Percentiles rank a stretch among this genome's conserved stretches.
phyloP scores from a whole-genome alignment of 2,797 vertebrate genomes.

The Myoxocephalus aenaeus region DNA sequence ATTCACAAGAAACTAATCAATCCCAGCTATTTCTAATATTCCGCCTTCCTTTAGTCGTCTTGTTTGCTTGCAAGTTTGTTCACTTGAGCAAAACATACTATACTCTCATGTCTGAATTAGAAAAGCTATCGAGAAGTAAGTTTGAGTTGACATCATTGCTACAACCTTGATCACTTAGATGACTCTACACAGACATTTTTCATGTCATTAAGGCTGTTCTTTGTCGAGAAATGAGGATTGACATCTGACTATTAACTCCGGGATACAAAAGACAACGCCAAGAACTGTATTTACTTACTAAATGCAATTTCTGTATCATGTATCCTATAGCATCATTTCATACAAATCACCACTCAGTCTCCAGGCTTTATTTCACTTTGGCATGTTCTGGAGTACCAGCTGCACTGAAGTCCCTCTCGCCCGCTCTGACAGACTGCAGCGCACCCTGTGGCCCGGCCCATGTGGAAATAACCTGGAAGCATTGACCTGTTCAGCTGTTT shows the following conservation, averaged over 20 bases:
- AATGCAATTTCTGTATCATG: constrained; percentile 29
- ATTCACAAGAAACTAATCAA: constrained; percentile 30
- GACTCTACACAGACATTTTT: not conserved
- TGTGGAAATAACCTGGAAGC: constrained; percentile 53
- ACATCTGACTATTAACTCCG: constrained; percentile 22
- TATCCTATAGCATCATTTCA: constrained; percentile 41
- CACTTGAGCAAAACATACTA: not conserved
- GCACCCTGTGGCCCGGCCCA: constrained; percentile 15
- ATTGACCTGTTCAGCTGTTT: constrained; percentile 30
- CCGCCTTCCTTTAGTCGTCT: constrained; percentile 7
- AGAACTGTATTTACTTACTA: constrained; percentile 27
- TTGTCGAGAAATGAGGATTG: constrained; percentile 23
- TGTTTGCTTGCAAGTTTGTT: not conserved
- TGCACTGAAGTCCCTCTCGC: constrained; percentile 21
- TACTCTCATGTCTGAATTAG: not conserved
- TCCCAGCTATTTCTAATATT: constrained; percentile 19
- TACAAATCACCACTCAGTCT: constrained; percentile 40
- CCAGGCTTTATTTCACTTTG: constrained; percentile 24
- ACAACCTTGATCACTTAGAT: constrained; percentile 15
- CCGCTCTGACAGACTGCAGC: constrained; percentile 22
- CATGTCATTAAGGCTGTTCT: not conserved
- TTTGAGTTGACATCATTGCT: constrained; percentile 12
- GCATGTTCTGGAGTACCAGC: constrained; percentile 3
- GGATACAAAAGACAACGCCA: constrained; percentile 6
- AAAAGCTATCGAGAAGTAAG: constrained; percentile 3